A percentile compares a stretch with the other conserved stretches of the same genome.
These are phyloP conservation scores for Hydrotaea cyrtoneurina DNA, from an alignment of 2,888 invertebrate species.

Conservation along the genomic window DNA sequence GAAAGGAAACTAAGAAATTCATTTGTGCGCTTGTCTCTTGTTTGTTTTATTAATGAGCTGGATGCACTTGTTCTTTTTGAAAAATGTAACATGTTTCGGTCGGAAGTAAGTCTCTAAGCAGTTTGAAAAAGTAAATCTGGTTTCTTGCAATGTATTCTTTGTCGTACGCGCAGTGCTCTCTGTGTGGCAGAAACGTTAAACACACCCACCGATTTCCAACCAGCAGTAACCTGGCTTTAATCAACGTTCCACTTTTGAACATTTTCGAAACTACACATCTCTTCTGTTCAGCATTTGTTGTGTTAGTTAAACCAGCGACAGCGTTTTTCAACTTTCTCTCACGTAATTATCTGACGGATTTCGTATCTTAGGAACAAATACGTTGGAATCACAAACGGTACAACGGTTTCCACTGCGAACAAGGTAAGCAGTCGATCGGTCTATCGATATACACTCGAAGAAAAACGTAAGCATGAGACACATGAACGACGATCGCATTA, in stretches of 20 bases:
- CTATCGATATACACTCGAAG: slow-evolving; percentile 7
- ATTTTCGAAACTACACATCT: slow-evolving; percentile 23
- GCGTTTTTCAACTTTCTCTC: slow-evolving; percentile 64
- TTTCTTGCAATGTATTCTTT: not conserved
- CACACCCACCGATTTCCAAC: slow-evolving; percentile 31
- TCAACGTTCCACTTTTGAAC: slow-evolving; percentile 27
- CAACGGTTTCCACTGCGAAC: not conserved
- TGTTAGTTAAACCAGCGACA: slow-evolving; percentile 20
- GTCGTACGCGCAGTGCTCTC: not conserved
- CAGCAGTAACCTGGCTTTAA: slow-evolving; percentile 13
- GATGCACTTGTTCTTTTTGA: slow-evolving; percentile 56
- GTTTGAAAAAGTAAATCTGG: not conserved
- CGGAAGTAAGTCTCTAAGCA: not conserved
- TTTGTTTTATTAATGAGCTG: slow-evolving; percentile 65
- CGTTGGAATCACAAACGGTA: slow-evolving; percentile 25
- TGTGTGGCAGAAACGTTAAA: not conserved
- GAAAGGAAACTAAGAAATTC: too few relatives aligned
- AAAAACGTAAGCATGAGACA: not conserved
- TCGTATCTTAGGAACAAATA: slow-evolving; percentile 56
- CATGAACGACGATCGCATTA: not conserved
- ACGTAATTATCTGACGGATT: slow-evolving; percentile 64
- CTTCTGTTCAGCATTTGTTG: not conserved
- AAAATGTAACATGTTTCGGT: slow-evolving; percentile 13
- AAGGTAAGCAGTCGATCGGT: not conserved
- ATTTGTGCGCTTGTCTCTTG: slow-evolving; percentile 34